Base-by-base conservation (phyloP, 2,797 vertebrate species). In the Lepidocolaptes lacrymiger region DNA sequence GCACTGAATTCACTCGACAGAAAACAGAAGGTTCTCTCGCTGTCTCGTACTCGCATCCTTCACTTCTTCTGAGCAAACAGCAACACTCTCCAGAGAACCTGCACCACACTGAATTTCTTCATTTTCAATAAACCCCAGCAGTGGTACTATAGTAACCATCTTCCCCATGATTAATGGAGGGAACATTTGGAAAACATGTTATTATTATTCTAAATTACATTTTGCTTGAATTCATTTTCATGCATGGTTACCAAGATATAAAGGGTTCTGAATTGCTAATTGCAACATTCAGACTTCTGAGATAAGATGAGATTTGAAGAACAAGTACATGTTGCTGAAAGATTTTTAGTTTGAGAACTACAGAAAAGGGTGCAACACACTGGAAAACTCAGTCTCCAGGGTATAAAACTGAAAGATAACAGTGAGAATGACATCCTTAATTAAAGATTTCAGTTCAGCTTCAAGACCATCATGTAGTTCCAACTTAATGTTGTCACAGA, bases 121-220 rank as follows among this genome's bases (percentile, higher is more conserved):
- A 74, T 96, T 97, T 95, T 85, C 96, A 97, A 81, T 96, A 97
- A 97, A 96, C 96, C 90, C 89, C 94, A 96, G 43, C 81, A 51
- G 88, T 39, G 96, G 96, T 84, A 90, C 96, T 97, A 91, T 92
- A 97, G 97, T 94, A 98, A 97, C 97, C 94, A 95, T 95, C 96
- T 96, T 79, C 73, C 81, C 71, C 79, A 41, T 83, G 91, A 97
- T 98, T 96, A 97, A 97, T 94, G 95, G 59, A 82, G 94, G 96
- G 97, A 96, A 96, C 95, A 88, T 95, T 97, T 95, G 86, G 96
- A 97, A 97, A 97, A 82, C 52, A 79, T 96, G 95, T 97, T 97
- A 95, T 98, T 98, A 98, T 98, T 98, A 97, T 97, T 98, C 96
- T 95, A 98, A 98, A 98, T 97, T 97, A 95, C 91, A 94, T 97